phyloP scores from a whole-genome alignment of 2,888 invertebrate species.

The Megamerina dolium region DNA sequence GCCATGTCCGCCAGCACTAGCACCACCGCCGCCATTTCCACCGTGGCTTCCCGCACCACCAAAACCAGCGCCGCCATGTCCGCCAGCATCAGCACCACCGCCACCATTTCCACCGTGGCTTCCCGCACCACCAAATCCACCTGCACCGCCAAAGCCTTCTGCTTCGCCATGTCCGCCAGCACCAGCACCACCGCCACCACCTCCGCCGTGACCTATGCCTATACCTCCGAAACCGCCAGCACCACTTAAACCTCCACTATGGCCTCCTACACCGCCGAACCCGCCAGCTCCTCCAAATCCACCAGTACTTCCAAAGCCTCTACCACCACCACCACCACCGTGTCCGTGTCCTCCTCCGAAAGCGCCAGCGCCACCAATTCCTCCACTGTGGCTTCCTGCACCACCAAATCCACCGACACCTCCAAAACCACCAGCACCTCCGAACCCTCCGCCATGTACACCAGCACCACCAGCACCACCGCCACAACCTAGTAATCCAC shows the following conservation, averaged over 20 bases:
- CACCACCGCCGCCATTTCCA: constrained; percentile 6
- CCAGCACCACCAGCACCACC: constrained; percentile 9
- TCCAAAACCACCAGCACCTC: constrained; percentile 21
- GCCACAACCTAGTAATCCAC: constrained; percentile 6
- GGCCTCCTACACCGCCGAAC: constrained; percentile 1
- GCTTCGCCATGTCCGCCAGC: constrained; percentile 1
- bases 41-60: constrained; percentile 5
- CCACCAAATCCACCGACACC: constrained; percentile 25
- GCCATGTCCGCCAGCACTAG: constrained; percentile 2
- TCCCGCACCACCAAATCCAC: constrained; percentile 3
- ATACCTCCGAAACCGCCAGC: constrained; percentile 6
- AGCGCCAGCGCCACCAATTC: constrained; percentile 3
- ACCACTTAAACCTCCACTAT: constrained; percentile 10
- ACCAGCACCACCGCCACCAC: constrained; percentile 5
- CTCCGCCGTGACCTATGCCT: constrained; percentile 6
- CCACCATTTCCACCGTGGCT: constrained; percentile 5
- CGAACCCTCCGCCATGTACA: constrained; percentile 6
- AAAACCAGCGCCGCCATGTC: constrained; percentile 7
- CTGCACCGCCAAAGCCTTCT: constrained; percentile 6
- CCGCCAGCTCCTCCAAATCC: constrained; percentile 5
- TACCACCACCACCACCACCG: constrained; percentile 15
- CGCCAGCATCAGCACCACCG: constrained; percentile 10
- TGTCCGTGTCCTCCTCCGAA: constrained; percentile 1
- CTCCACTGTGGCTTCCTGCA: constrained; percentile 18
- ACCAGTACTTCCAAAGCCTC: constrained; percentile 7